Conservation (phyloP, 2,113 vertebrate genomes). For the Scatophagus argus region DNA sequence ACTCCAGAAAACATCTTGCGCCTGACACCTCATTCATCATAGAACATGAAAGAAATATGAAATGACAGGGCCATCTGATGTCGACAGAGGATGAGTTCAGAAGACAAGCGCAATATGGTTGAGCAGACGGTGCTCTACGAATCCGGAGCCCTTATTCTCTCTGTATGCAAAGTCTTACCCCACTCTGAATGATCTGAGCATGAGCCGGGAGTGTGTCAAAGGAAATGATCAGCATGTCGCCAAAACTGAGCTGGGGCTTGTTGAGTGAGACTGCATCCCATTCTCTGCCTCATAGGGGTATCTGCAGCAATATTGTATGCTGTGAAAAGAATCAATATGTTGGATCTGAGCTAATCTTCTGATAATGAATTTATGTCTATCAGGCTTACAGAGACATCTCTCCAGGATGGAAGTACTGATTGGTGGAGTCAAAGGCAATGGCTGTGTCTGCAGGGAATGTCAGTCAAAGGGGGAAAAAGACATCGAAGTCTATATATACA, state of each 20-base stretch:
- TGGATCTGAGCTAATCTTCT: slow-evolving; percentile 33
- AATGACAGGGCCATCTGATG: slow-evolving; percentile 69
- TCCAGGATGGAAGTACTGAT: slow-evolving; percentile 3
- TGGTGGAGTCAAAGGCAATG: slow-evolving; percentile 23
- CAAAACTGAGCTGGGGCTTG: slow-evolving; percentile 3
- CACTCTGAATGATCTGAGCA: neutral
- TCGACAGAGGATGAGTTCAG: slow-evolving; percentile 28
- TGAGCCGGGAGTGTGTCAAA: slow-evolving; percentile 18
- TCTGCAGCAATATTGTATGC: slow-evolving; percentile 1
- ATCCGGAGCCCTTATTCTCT: neutral
- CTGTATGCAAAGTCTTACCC: slow-evolving; percentile 11
- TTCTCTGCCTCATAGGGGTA: neutral
- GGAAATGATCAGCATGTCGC: slow-evolving; percentile 26
- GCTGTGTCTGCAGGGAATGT: slow-evolving; percentile 50
- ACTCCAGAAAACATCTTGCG: slow-evolving; percentile 65
- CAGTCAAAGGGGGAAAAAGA: slow-evolving; percentile 45
- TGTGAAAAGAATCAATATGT: slow-evolving; percentile 37
- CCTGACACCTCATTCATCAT: slow-evolving; percentile 80
- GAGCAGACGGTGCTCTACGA: slow-evolving; percentile 34
- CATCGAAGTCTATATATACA: slow-evolving; percentile 33
- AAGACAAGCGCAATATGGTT: slow-evolving; percentile 60
- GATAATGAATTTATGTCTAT: slow-evolving; percentile 42
- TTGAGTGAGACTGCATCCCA: neutral
- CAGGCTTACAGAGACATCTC: slow-evolving; percentile 11
- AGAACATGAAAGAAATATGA: slow-evolving; percentile 58